A percentile compares a stretch with the other conserved stretches of the same genome.
These are phyloP conservation scores for Thrips palmi DNA, from an alignment of 1,140 invertebrate genomes.

Conservation along the genomic window DNA sequence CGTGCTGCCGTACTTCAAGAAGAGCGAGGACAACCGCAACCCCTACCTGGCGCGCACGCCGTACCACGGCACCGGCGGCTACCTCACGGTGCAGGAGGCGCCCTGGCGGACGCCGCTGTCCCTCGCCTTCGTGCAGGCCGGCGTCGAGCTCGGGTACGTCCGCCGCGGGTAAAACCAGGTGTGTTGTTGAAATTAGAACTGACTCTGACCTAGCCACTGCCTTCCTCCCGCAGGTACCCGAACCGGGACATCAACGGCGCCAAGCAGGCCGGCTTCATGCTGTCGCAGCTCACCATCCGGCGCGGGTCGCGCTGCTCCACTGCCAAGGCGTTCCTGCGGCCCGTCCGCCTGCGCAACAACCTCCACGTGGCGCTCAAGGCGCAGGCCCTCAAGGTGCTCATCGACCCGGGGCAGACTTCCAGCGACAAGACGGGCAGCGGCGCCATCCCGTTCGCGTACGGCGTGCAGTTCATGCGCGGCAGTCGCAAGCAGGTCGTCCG, in stretches of 20 bases:
- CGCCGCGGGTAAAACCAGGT: no score
- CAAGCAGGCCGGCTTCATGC: constrained; percentile 68
- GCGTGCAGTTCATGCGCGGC: constrained; percentile 52
- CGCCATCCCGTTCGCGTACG: constrained; percentile 30
- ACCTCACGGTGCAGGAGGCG: constrained; percentile 65
- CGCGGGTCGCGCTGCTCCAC: constrained; percentile 75
- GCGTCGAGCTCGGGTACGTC: constrained; percentile 60
- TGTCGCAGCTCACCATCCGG: constrained; percentile 67
- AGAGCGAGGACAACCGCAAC: constrained; percentile 74
- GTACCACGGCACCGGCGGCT: constrained; percentile 61
- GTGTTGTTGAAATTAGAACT: no score
- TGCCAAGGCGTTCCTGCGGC: constrained; percentile 70
- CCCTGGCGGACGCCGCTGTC: constrained; percentile 63
- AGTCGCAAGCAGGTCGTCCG: constrained; percentile 40
- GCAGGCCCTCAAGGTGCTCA: constrained; percentile 49
- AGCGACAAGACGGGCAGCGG: constrained; percentile 34
- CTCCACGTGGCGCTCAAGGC: constrained; percentile 64
- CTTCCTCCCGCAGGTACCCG: no score
- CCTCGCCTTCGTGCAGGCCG: constrained; percentile 62
- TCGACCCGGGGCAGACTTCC: constrained; percentile 27
- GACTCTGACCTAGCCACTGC: no score
- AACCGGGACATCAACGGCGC: constrained; percentile 65
- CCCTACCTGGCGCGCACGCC: constrained; percentile 50
- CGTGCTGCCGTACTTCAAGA: constrained; percentile 73
- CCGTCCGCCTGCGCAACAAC: constrained; percentile 56